Conservation (phyloP, 2,888 invertebrate species). For the Lysandra coridon region DNA sequence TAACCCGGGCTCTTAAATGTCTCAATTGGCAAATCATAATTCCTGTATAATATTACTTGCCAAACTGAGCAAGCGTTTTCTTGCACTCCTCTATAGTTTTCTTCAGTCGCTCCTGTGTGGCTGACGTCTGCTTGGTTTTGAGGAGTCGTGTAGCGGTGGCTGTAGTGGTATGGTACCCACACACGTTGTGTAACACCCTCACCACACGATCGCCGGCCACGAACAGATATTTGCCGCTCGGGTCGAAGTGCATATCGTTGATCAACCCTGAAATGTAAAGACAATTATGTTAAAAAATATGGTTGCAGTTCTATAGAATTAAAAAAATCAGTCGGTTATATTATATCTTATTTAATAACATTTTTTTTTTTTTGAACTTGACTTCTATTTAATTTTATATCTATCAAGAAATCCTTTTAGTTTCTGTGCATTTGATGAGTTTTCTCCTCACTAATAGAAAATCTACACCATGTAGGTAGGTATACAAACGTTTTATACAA, state of each 20-base stretch:
- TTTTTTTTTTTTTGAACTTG: too few species aligned
- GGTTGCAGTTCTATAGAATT: too few species aligned
- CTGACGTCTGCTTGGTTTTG: conserved; percentile 82
- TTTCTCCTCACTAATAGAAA: too few species aligned
- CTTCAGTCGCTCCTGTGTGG: conserved; percentile 88
- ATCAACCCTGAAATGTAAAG: conserved; percentile 81
- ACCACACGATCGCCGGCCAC: conserved; percentile 88
- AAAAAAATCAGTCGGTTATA: too few species aligned
- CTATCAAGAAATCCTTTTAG: too few species aligned
- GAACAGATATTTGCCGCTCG: conserved; percentile 86
- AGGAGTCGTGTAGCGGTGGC: conserved; percentile 69
- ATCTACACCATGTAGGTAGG: too few species aligned
- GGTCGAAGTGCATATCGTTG: conserved; percentile 86
- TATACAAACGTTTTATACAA: too few species aligned
- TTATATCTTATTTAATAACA: too few species aligned
- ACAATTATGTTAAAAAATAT: neutral
- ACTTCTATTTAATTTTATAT: too few species aligned
- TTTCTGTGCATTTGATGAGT: too few species aligned
- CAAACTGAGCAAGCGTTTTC: conserved; percentile 63
- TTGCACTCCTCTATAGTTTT: conserved; percentile 84
- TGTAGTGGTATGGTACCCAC: conserved; percentile 68
- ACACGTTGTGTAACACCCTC: conserved; percentile 87
- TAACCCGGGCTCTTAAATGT: too few species aligned
- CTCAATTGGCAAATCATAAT: neutral
- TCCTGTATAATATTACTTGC: conserved; percentile 50